Conservation (phyloP, 2,797 vertebrate species). For the Trematomus bernacchii region DNA sequence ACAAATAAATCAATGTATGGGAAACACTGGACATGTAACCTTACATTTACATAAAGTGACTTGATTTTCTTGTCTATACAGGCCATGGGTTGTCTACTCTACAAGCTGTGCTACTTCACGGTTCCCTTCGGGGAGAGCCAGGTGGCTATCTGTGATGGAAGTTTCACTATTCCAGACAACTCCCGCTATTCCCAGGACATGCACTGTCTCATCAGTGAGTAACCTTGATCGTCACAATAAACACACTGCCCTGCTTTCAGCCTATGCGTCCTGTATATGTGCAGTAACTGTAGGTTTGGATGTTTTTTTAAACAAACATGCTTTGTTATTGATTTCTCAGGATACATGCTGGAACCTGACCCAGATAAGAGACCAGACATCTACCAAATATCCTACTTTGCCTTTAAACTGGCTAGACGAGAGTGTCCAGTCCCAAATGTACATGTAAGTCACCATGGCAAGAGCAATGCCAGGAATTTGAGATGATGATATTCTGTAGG, state of each 20-base stretch:
- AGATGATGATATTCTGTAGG: slow-evolving; percentile 5
- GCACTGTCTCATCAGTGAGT: slow-evolving; percentile 99
- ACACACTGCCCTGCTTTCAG: slow-evolving; percentile 3
- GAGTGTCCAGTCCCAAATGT: slow-evolving; percentile 94
- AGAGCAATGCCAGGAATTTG: background rate
- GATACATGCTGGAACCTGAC: slow-evolving; percentile 98
- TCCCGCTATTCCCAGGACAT: slow-evolving; percentile 96
- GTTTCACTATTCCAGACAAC: slow-evolving; percentile 97
- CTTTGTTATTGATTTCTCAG: slow-evolving; percentile 74
- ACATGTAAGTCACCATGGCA: slow-evolving; percentile 84
- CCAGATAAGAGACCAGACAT: slow-evolving; percentile 96
- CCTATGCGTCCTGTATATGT: slow-evolving; percentile 8
- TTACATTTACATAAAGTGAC: slow-evolving; percentile 15
- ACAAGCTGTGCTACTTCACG: slow-evolving; percentile 98
- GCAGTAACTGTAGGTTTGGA: background rate
- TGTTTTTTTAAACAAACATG: background rate
- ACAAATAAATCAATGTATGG: too few relatives aligned
- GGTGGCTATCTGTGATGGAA: slow-evolving; percentile 98
- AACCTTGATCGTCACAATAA: slow-evolving; percentile 28
- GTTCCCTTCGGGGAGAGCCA: slow-evolving; percentile 98
- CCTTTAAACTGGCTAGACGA: slow-evolving; percentile 92
- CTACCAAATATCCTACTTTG: slow-evolving; percentile 97
- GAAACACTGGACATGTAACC: background rate
- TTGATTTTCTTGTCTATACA: slow-evolving; percentile 67
- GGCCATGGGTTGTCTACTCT: slow-evolving; percentile 98